Evolutionary conservation across 1,140 invertebrate genomes (phyloP).

Genomic region (Triops longicaudatus): DNA sequence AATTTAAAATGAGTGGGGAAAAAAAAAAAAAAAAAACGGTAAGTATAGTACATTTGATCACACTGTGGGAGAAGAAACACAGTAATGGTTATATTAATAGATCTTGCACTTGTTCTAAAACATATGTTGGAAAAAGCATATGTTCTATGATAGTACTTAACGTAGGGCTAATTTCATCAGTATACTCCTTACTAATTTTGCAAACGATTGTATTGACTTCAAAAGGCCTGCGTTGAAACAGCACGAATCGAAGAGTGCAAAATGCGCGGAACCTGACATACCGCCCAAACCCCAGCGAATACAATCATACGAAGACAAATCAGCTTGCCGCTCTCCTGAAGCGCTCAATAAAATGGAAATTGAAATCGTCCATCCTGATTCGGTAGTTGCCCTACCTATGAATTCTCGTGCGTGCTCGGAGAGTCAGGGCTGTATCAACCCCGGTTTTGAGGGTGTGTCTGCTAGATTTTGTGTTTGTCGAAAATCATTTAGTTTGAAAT

Average conservation of each 20-base stretch:
- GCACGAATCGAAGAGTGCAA: not conserved
- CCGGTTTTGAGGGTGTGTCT: not conserved
- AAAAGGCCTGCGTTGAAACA: not conserved
- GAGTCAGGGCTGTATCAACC: not conserved
- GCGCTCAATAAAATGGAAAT: not conserved
- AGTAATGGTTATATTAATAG: too few relatives aligned
- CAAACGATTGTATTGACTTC: too few relatives aligned
- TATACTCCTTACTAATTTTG: too few relatives aligned
- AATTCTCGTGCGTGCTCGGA: not conserved
- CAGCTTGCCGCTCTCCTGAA: not conserved
- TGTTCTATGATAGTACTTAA: too few relatives aligned
- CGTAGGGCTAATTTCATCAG: too few relatives aligned
- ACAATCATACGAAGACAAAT: not conserved
- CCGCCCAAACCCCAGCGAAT: not conserved
- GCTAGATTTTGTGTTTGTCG: not conserved
- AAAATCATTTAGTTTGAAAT: too few relatives aligned
- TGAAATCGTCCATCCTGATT: not conserved
- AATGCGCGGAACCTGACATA: not conserved
- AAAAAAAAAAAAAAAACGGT: too few relatives aligned
- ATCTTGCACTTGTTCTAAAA: too few relatives aligned
- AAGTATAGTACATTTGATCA: too few relatives aligned
- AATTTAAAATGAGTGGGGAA: too few relatives aligned
- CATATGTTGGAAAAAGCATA: too few relatives aligned
- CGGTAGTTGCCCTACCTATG: not conserved
- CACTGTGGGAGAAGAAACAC: too few relatives aligned